Conservation (phyloP, 1,140 invertebrate species). For the Zaprionus inermis region DNA sequence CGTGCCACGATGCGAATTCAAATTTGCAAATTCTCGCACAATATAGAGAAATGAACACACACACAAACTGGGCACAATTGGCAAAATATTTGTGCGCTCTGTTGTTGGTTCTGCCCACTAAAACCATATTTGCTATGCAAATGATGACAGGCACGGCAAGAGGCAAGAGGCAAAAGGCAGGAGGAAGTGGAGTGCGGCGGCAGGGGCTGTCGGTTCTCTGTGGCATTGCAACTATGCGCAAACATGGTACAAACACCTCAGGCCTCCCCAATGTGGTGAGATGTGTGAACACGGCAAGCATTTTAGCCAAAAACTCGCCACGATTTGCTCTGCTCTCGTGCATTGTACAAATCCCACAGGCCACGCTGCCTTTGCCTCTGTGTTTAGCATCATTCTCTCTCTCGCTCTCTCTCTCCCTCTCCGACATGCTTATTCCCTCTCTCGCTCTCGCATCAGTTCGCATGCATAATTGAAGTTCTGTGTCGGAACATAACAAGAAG, state of each 20-base stretch:
- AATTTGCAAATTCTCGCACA: constrained; percentile 38
- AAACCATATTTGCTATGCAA: constrained; percentile 51
- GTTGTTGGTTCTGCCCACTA: constrained; percentile 12
- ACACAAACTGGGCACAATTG: constrained; percentile 23
- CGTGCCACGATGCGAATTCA: constrained; percentile 1
- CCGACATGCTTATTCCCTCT: too few relatives aligned
- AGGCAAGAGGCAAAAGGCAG: too few relatives aligned
- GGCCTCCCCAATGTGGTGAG: constrained; percentile 4
- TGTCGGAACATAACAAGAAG: constrained; percentile 9
- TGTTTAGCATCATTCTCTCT: background rate
- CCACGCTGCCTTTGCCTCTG: background rate
- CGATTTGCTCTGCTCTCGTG: background rate
- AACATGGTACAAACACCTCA: constrained; percentile 22
- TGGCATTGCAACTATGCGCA: constrained; percentile 30
- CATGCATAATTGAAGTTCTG: constrained; percentile 56
- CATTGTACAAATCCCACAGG: constrained; percentile 11
- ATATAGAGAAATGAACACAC: constrained; percentile 21
- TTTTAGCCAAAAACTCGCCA: constrained; percentile 38
- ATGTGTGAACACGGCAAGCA: constrained; percentile 41
- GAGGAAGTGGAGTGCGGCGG: too few relatives aligned
- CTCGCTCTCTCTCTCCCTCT: background rate
- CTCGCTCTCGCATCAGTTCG: background rate
- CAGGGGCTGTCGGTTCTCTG: too few relatives aligned
- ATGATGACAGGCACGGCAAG: constrained; percentile 31
- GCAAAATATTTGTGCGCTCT: constrained; percentile 34